Conservation (phyloP, 2,113 vertebrate genomes). For the Heterotis niloticus region DNA sequence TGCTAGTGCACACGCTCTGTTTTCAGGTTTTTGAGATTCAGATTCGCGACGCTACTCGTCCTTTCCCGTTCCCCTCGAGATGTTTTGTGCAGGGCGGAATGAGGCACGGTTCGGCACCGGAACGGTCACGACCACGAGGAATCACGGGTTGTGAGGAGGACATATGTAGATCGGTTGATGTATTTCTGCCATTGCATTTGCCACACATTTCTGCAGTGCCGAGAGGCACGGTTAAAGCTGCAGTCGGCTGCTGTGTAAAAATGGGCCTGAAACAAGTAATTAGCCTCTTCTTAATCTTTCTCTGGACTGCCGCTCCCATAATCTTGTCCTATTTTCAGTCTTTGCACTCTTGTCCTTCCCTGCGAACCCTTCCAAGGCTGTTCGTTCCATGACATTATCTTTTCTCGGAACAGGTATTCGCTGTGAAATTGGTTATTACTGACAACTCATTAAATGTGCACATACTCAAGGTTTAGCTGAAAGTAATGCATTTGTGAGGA, state of each 20-base stretch:
- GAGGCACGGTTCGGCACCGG: background rate
- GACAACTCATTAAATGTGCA: slow-evolving; percentile 18
- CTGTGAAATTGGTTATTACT: slow-evolving; percentile 34
- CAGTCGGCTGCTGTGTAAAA: background rate
- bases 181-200: background rate
- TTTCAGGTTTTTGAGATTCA: background rate
- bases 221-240: background rate
- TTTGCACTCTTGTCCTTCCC: background rate
- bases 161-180: background rate
- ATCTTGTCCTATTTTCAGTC: background rate
- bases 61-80: background rate
- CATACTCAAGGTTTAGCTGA: slow-evolving; percentile 11
- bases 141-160: background rate
- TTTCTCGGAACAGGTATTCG: slow-evolving; percentile 1
- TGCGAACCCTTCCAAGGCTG: background rate
- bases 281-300: slow-evolving; percentile 14
- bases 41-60: background rate
- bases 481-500: slow-evolving; percentile 15
- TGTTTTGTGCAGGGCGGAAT: background rate
- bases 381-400: slow-evolving; percentile 11
- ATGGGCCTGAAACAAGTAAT: slow-evolving; percentile 13
- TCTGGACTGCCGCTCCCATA: background rate
- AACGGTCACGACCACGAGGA: background rate
- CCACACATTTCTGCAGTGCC: slow-evolving; percentile 4
- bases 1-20: slow-evolving; percentile 24